Evolutionary conservation across 2,888 invertebrate species (phyloP).

Genomic region (Myopa testacea): DNA sequence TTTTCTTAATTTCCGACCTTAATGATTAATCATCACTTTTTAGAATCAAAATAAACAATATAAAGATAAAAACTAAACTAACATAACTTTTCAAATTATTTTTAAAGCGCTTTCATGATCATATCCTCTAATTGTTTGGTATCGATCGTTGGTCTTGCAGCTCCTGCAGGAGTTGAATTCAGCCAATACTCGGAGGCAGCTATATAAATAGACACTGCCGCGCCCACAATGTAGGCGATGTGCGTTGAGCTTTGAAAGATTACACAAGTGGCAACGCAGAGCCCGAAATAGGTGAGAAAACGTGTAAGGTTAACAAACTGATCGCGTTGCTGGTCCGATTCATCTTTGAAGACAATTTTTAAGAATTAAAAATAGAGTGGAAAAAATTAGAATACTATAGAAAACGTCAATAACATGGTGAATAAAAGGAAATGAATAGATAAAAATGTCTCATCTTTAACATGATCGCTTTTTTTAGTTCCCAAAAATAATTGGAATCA

Average conservation of each 20-base stretch:
- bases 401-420: background rate
- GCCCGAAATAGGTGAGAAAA: slow-evolving; percentile 86
- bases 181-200: slow-evolving; percentile 85
- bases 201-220: slow-evolving; percentile 85
- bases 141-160: slow-evolving; percentile 62
- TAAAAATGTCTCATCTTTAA: too few species aligned
- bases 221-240: slow-evolving; percentile 82
- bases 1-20: background rate
- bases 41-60: background rate
- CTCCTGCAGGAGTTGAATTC: slow-evolving; percentile 57
- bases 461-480: too few species aligned
- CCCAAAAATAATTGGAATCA: too few species aligned
- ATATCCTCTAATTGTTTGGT: slow-evolving; percentile 67
- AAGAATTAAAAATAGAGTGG: background rate
- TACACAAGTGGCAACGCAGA: slow-evolving; percentile 86
- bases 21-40: background rate
- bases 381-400: slow-evolving; percentile 16
- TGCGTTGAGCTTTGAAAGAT: slow-evolving; percentile 84
- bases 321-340: slow-evolving; percentile 70
- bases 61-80: slow-evolving; percentile 14
- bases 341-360: slow-evolving; percentile 61
- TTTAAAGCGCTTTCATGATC: slow-evolving; percentile 65
- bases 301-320: slow-evolving; percentile 74
- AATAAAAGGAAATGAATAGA: too few species aligned
- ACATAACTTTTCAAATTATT: slow-evolving; percentile 15